Evolutionary conservation across 2,888 invertebrate species (phyloP).

Genomic region (Drosophila atroscutellata): DNA sequence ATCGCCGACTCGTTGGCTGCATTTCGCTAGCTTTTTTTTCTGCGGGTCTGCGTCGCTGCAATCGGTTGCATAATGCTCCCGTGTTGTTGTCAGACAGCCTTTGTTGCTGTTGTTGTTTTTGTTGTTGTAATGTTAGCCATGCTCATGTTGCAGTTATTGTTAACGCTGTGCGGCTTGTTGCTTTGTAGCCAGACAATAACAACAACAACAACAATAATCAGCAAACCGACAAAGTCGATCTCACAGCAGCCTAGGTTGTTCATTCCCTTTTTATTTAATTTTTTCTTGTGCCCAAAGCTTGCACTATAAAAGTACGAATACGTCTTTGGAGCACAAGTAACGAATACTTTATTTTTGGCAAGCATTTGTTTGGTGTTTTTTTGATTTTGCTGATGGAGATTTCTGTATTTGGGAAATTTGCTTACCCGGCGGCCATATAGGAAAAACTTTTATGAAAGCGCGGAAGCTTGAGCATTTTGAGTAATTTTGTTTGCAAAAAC

Average conservation of each 20-base stretch:
- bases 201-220: slow-evolving; percentile 32
- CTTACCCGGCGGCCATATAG: slow-evolving; percentile 35
- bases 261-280: slow-evolving; percentile 52
- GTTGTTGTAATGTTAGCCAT: slow-evolving; percentile 43
- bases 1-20: slow-evolving; percentile 33
- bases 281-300: slow-evolving; percentile 34
- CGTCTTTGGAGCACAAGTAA: slow-evolving; percentile 38
- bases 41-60: slow-evolving; percentile 50
- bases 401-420: slow-evolving; percentile 37
- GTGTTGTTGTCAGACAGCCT: slow-evolving; percentile 71
- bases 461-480: slow-evolving; percentile 43
- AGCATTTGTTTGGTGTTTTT: neutral
- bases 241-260: slow-evolving; percentile 40
- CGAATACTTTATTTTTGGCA: slow-evolving; percentile 23
- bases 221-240: slow-evolving; percentile 47
- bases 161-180: slow-evolving; percentile 62
- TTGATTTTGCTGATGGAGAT: slow-evolving; percentile 7
- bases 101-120: slow-evolving; percentile 30
- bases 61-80: slow-evolving; percentile 70
- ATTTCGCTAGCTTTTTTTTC: slow-evolving; percentile 40
- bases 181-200: slow-evolving; percentile 52
- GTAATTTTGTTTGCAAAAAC: neutral
- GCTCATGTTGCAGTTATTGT: slow-evolving; percentile 78
- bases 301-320: slow-evolving; percentile 39
- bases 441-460: slow-evolving; percentile 35